Evolutionary conservation across 2,888 invertebrate genomes (phyloP).

Genomic region (Thelaira solivaga): DNA sequence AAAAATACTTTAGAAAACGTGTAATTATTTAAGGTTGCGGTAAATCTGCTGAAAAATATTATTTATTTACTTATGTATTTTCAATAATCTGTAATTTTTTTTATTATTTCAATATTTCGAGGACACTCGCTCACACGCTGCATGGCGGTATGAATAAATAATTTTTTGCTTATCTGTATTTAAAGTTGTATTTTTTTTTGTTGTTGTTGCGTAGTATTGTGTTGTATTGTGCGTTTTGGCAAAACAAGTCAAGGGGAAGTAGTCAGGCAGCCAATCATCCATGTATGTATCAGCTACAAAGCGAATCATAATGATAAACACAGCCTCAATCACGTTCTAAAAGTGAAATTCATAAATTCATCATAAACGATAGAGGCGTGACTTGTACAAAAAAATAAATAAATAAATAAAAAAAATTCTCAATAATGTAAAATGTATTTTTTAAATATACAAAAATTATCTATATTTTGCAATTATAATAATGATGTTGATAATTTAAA

Average conservation of each 20-base stretch:
- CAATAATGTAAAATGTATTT: too few relatives aligned
- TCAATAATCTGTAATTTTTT: conserved; percentile 32
- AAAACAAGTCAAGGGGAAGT: conserved; percentile 25
- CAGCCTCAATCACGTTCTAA: conserved; percentile 61
- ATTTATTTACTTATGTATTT: conserved; percentile 52
- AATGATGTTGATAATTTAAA: conserved; percentile 49
- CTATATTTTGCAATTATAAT: conserved; percentile 1
- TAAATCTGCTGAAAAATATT: conserved; percentile 51
- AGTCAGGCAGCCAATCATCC: conserved; percentile 15
- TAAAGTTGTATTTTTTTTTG: too few relatives aligned
- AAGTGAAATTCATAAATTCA: conserved; percentile 57
- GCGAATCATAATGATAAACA: conserved; percentile 44
- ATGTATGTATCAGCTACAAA: neutral
- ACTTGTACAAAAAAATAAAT: conserved; percentile 35
- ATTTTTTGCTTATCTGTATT: conserved; percentile 12
- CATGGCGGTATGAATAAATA: conserved; percentile 44
- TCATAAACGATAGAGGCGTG: conserved; percentile 53
- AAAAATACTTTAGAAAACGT: conserved; percentile 44
- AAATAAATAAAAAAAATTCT: neutral
- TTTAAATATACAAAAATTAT: neutral
- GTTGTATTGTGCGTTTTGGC: neutral
- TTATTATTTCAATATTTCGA: conserved; percentile 34
- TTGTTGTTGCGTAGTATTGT: too few relatives aligned
- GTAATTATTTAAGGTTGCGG: conserved; percentile 58
- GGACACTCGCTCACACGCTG: conserved; percentile 42